Percentiles rank a stretch among this genome's conserved stretches.
phyloP scores from a whole-genome alignment of 2,888 invertebrate species.

The Tenthredo livida region DNA sequence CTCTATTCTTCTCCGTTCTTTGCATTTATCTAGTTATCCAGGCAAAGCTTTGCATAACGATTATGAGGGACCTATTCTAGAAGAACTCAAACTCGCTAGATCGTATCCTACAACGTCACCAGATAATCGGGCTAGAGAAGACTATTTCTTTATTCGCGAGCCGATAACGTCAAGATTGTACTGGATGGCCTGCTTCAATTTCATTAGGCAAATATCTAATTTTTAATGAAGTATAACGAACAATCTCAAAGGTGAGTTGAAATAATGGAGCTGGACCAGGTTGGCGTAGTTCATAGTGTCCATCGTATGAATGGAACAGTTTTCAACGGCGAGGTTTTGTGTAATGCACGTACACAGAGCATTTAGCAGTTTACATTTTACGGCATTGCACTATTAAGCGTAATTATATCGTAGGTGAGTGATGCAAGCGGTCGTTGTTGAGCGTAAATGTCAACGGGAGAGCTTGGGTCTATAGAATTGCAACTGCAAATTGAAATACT shows the following conservation, averaged over 20 bases:
- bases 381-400: constrained; percentile 21
- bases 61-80: constrained; percentile 66
- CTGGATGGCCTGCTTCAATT: neutral
- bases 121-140: constrained; percentile 35
- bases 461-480: constrained; percentile 53
- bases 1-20: neutral
- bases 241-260: neutral
- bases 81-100: constrained; percentile 50
- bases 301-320: neutral
- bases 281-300: neutral
- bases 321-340: neutral
- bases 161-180: constrained; percentile 22
- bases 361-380: neutral
- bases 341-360: neutral
- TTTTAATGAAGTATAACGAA: neutral
- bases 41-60: constrained; percentile 70
- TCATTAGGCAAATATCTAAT: neutral
- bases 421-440: constrained; percentile 34
- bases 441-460: constrained; percentile 30
- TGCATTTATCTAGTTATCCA: constrained; percentile 45
- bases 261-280: neutral
- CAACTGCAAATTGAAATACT: constrained; percentile 66
- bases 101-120: constrained; percentile 41
- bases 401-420: constrained; percentile 42
- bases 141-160: constrained; percentile 51